Base-by-base conservation (phyloP, 2,888 invertebrate genomes). In the Noctua fimbriata region DNA sequence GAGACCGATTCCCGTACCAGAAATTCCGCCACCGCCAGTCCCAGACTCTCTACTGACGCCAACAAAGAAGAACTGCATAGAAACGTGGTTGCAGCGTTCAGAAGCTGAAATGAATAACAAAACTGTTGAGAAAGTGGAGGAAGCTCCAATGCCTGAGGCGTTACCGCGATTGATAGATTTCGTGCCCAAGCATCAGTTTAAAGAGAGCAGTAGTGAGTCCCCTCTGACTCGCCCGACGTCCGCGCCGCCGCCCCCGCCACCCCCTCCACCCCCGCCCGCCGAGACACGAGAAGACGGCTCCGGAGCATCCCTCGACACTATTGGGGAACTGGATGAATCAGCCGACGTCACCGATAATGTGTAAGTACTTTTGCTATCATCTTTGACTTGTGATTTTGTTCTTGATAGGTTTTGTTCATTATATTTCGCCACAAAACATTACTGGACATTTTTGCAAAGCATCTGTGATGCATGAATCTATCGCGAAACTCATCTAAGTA, bases 91-190 rank as follows among this genome's bases (percentile, higher is more conserved):
- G 75, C 96, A 97, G 89, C 93, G 96, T 52, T 97, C 97, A 10
- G 97, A 96, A 90, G 96, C 95, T 71, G 97, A 97, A 90, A 96
- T 97, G 95, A 97, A 96, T 85, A 95, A 92, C 83, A 96, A 95
- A 85, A 89, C 88, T 55, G 91, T 93, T 82, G 96, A 97, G 73
- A 95, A 96, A 86, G 88, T 94, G 79, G 96, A 97, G 77, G 96
- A 96, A 74, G 94, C 91, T 82, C 84, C 93, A 80, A 88, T 93
- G 72, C 95, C 96, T 28, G 97, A 97, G 91, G 95, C 96, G 87
- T 93, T 98, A 83, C 98, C 98, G 24, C 97, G 98, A 71, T 94
- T 98, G 12, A 98, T 98, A 79, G 98, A 98, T 94, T 97, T 98
- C 92, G 98, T 98, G 44, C 98, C 98, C 18, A 98, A 98, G 92